phyloP scores from a whole-genome alignment of 64 coral and sea anemone genomes.

The Porites australiensis region DNA sequence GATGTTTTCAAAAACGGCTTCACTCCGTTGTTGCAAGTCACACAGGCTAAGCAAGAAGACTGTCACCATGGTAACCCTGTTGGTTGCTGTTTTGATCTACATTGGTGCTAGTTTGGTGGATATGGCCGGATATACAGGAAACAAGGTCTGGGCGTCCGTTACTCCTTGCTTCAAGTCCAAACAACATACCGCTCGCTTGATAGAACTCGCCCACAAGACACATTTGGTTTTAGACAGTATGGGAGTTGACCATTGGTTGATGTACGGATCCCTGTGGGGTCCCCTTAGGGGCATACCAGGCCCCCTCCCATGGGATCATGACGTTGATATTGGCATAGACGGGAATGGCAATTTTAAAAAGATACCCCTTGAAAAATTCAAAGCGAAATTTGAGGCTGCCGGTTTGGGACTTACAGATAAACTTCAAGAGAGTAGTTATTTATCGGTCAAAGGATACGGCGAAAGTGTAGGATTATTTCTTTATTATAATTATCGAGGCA shows the following conservation, averaged over 20 bases:
- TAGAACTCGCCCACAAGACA: background rate
- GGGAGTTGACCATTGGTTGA: constrained; percentile 20
- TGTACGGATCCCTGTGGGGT: constrained; percentile 61
- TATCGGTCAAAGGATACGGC: background rate
- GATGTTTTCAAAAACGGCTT: too few species aligned
- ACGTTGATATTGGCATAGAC: constrained; percentile 51
- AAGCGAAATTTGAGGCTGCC: background rate
- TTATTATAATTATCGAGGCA: constrained; percentile 32
- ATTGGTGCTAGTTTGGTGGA: background rate
- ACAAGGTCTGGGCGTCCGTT: background rate
- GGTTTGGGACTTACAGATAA: constrained; percentile 40
- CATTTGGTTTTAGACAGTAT: constrained; percentile 10
- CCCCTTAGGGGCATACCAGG: constrained; percentile 17
- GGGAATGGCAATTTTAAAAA: constrained; percentile 38
- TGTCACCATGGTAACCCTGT: too few species aligned
- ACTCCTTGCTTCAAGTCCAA: background rate
- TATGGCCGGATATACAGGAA: background rate
- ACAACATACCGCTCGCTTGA: background rate
- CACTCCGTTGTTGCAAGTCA: too few species aligned
- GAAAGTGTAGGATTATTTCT: constrained; percentile 23
- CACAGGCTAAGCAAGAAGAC: too few species aligned
- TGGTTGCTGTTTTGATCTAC: background rate
- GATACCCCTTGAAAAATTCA: constrained; percentile 6
- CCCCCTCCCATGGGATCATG: constrained; percentile 58
- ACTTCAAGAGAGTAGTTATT: background rate